A percentile compares a stretch with the other conserved stretches of the same genome.
phyloP scores from a whole-genome alignment of 1,140 invertebrate genomes.

The Achatina immaculata region DNA sequence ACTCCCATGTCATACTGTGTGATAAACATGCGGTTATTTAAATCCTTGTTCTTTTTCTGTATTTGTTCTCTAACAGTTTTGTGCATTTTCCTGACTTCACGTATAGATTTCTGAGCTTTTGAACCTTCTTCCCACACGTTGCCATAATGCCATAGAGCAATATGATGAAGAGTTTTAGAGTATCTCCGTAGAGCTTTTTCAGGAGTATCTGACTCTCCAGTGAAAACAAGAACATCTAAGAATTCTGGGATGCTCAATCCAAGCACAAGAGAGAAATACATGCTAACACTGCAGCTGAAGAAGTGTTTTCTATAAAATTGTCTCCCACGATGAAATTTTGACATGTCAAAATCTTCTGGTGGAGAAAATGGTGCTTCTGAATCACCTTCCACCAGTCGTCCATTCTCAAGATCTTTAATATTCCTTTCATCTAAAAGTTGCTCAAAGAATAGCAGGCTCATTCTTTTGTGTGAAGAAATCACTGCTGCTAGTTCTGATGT shows the following conservation, averaged over 20 bases:
- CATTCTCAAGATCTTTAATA: slow-evolving; percentile 20
- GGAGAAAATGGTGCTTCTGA: neutral
- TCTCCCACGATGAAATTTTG: slow-evolving; percentile 43
- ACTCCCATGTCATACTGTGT: slow-evolving; percentile 86
- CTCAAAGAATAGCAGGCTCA: neutral
- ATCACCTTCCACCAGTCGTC: slow-evolving; percentile 8
- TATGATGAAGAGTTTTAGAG: slow-evolving; percentile 80
- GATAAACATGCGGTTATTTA: slow-evolving; percentile 68
- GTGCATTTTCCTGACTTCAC: slow-evolving; percentile 72
- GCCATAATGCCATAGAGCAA: slow-evolving; percentile 78
- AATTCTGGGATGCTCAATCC: slow-evolving; percentile 49
- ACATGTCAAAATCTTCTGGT: slow-evolving; percentile 44
- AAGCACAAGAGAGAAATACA: slow-evolving; percentile 45
- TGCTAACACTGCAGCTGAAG: slow-evolving; percentile 38
- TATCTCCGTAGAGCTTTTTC: slow-evolving; percentile 82
- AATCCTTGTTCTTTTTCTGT: slow-evolving; percentile 39
- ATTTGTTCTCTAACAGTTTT: slow-evolving; percentile 63
- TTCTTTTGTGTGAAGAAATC: neutral
- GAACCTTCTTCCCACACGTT: slow-evolving; percentile 50
- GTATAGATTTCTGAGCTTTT: slow-evolving; percentile 44
- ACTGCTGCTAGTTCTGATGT: neutral
- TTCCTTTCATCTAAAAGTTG: neutral
- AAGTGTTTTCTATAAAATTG: slow-evolving; percentile 41
- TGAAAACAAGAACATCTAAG: slow-evolving; percentile 68
- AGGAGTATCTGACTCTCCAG: slow-evolving; percentile 71